Base-by-base conservation (phyloP, 2,888 invertebrate genomes). In the Erannis defoliaria region DNA sequence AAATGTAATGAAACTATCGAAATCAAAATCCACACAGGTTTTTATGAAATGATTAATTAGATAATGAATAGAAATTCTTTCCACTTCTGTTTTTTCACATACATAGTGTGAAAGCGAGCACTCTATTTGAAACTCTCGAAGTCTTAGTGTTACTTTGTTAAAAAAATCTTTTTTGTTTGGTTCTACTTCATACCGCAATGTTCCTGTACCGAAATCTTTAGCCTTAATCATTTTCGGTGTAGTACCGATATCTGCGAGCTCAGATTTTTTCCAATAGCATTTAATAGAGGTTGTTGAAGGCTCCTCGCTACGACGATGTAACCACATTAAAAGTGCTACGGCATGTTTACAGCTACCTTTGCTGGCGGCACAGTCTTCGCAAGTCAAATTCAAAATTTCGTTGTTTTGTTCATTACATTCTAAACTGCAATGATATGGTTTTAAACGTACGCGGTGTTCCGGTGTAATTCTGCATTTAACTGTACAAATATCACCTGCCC, bases 301-400 rank as follows among this genome's bases (percentile, higher is more conserved):
- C 40, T 42, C 55, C 23, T 56, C 55, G 48, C 53, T 48, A 29
- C 54, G 31, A 35, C 40, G 46, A 21, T 62, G 33, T 1, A 57
- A 31, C 42, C 43, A 42, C 57, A 55, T 55, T 23, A 51, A 42
- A 33, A 55, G 55, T 19, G 55, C 46, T 19, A 53, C 38, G 9
- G 42, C n/a, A 29, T 57, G 50, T 42, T 49, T 63, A 37, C 51
- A 55, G n/a, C 49, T 48, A 23, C 56, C 54, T 42, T 23, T 35
- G 42, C 37, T 48, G 12, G 58, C 58, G 6, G 55, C 55, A 53
- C 43, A 62, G 38, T 55, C 56, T 43, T 66, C 62, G 58, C 64
- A 62, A 18, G 26, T 53, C 65, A 67, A 61, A 60, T 69, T 67
- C 60, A 48, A 43, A 42, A 54, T 40, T 38, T 38, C 38, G 16